Evolutionary conservation across 2,113 vertebrate species (phyloP).

Genomic region (Prunella himalayana): DNA sequence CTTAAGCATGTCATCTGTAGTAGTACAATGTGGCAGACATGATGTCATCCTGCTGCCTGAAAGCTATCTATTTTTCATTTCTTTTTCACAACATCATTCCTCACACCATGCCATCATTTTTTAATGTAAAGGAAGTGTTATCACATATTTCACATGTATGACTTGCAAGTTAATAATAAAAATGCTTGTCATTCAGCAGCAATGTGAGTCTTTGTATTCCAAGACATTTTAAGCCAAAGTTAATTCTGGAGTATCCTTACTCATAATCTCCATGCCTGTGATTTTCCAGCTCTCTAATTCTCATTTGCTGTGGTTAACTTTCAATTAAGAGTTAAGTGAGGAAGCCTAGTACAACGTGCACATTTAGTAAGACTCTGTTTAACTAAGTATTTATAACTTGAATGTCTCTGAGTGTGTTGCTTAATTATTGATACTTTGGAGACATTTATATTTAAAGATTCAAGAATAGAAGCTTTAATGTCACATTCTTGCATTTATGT

Average conservation of each 20-base stretch:
- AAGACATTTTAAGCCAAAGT: not conserved
- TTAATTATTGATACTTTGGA: not conserved
- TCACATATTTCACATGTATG: not conserved
- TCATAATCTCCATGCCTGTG: not conserved
- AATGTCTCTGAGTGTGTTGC: not conserved
- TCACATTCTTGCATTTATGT: not conserved
- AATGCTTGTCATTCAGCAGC: not conserved
- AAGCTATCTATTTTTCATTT: not conserved
- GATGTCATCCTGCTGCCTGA: not conserved
- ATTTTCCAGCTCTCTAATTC: not conserved
- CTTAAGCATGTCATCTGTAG: not conserved
- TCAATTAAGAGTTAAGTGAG: not conserved
- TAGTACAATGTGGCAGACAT: not conserved
- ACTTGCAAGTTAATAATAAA: not conserved
- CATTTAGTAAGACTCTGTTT: not conserved
- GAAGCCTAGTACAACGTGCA: not conserved
- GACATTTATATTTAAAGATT: not conserved
- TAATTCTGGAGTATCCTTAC: not conserved
- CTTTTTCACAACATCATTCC: not conserved
- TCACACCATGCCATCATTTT: not conserved
- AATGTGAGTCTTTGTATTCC: fast-evolving
- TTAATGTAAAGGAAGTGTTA: not conserved
- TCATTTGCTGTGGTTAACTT: not conserved
- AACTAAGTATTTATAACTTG: not conserved
- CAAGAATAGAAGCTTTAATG: not conserved